These are phyloP conservation scores for Criorhina ranunculi DNA, from an alignment of 2,888 invertebrate genomes.

Conservation along the genomic window DNA sequence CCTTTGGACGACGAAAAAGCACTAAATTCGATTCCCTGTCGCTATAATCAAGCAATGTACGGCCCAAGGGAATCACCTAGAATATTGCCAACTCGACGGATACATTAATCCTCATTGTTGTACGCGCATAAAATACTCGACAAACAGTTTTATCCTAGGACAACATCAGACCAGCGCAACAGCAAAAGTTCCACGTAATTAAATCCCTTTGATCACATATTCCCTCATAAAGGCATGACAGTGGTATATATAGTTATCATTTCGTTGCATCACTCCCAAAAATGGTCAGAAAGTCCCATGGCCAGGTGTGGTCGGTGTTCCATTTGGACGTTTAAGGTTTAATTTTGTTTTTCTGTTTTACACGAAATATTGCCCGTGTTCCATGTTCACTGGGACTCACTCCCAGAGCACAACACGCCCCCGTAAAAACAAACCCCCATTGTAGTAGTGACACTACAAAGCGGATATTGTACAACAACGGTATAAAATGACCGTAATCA, in stretches of 20 bases:
- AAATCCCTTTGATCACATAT: conserved; percentile 67
- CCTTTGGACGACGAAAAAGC: too few relatives aligned
- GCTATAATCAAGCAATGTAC: neutral
- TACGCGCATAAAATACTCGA: conserved; percentile 5
- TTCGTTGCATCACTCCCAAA: neutral
- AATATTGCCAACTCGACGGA: neutral
- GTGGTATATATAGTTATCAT: conserved; percentile 11
- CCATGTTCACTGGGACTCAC: neutral
- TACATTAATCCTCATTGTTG: conserved; percentile 25
- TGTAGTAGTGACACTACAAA: conserved; percentile 17
- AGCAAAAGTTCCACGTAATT: conserved; percentile 31
- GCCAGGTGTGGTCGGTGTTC: neutral
- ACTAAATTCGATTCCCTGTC: too few relatives aligned
- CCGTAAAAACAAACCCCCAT: neutral
- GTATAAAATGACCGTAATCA: conserved; percentile 66
- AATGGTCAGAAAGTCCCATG: neutral
- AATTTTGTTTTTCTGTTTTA: conserved; percentile 1
- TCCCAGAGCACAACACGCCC: neutral
- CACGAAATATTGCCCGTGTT: neutral
- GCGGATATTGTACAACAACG: conserved; percentile 47
- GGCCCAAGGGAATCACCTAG: neutral
- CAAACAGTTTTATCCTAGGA: neutral
- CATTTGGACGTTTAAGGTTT: neutral
- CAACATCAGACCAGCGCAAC: neutral
- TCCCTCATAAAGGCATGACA: conserved; percentile 33